Conservation (phyloP, 2,888 invertebrate species). For the Tolmerus cingulatus region DNA sequence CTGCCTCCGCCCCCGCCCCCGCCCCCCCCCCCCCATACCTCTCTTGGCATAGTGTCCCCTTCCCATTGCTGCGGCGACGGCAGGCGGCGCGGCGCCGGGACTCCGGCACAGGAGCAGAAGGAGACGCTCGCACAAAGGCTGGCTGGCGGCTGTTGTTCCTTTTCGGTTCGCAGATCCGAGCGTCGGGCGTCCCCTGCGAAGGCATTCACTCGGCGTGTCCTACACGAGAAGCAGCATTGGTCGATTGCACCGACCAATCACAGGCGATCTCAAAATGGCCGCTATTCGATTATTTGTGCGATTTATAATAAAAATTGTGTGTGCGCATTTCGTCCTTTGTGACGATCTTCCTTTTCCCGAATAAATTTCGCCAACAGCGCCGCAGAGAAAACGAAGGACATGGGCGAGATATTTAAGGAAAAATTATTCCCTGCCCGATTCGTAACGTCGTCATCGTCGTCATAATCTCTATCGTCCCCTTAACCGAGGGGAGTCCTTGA, state of each 20-base stretch:
- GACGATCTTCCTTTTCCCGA: constrained; percentile 7
- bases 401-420: background rate
- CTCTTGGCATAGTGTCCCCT: too few species aligned
- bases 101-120: background rate
- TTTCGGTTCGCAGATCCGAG: constrained; percentile 17
- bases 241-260: constrained; percentile 64
- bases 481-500: background rate
- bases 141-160: constrained; percentile 31
- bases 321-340: constrained; percentile 10
- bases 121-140: constrained; percentile 3
- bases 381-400: constrained; percentile 5
- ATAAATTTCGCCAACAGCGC: constrained; percentile 4
- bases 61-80: background rate
- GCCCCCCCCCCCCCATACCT: too few species aligned
- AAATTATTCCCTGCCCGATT: background rate
- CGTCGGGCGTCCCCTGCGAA: constrained; percentile 10
- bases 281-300: constrained; percentile 49
- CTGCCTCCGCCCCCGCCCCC: too few species aligned
- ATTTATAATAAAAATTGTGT: constrained; percentile 25
- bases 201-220: constrained; percentile 39
- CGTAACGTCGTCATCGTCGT: background rate
- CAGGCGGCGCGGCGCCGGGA: background rate
- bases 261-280: constrained; percentile 64
- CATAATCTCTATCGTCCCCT: background rate
- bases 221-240: constrained; percentile 62